Base-by-base conservation (phyloP, 2,113 vertebrate genomes). In the Athene cunicularia region DNA sequence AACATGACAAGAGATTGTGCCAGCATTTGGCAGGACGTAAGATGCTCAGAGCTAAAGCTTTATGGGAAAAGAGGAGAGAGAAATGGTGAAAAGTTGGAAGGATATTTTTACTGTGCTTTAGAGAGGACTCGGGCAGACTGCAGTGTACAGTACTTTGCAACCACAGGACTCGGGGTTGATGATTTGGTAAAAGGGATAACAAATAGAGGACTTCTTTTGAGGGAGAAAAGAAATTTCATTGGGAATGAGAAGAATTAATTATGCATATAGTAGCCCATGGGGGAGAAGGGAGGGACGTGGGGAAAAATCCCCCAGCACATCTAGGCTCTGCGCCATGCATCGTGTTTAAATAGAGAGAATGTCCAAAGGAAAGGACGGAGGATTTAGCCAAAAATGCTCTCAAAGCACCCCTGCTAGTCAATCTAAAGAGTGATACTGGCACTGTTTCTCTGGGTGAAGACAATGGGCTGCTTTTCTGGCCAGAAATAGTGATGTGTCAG, bases 401-500 rank as follows among this genome's bases (percentile, higher is more conserved):
- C 88, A 89, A 95, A 95, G 95, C 92, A 97, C 91, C 94, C 93
- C 96, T 10, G 41, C 92, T 79, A 80, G 89, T 87, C 93, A 86
- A 50, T 93, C 91, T 75, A 89, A 95, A 95, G 96, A 77, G 88
- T 70, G 79, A 88, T 86, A 88, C 89, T 97, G 96, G 96, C 97
- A 97, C 87, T 87, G 92, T 64, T 95, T 92, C 92, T 94, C 32
- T 23, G 72, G 35, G 14, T 9, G 71, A 93, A 90, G 84, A 98
- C 97, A 97, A 97, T 96, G 67, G 95, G 26, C 93, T 93, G 87
- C 92, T 94, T 96, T 97, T 90, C 91, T 97, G 91, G 89, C 84
- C 94, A 97, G 94, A 95, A 97, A 95, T 88, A 89, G 80, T 95
- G 97, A 96, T 97, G 97, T 96, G 95, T 96, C 97, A 97, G 97